Base-by-base conservation (phyloP, 2,113 vertebrate genomes). In the Tamias sibiricus region DNA sequence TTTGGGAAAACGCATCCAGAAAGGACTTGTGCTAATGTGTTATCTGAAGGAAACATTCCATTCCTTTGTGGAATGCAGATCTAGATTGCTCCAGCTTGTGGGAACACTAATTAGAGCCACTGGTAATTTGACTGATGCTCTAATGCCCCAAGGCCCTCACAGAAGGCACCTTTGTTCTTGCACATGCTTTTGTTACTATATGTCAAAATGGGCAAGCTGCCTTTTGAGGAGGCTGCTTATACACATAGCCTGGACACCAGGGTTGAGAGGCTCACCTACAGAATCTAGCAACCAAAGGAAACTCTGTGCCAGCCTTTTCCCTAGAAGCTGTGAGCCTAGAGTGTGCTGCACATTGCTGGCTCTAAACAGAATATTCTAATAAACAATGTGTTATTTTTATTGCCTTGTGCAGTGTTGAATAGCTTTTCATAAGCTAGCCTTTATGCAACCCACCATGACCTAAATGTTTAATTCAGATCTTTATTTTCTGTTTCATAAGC, bases 401-500 rank as follows among this genome's bases (percentile, higher is more conserved):
- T 87, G 87, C 92, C 77, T 71, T 83, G 22, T 91, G 64, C 37
- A 37, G 13, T 47, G n/a, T 2, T 88, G 40, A 96, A 95, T 91
- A 92, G 87, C 64, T 95, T 71, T 77, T 89, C 62, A 80, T 90
- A 92, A 96, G 42, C 35, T 91, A 74, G 77, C 69, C 96, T 96
- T 97, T 95, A 83, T 85, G 97, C 54, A 88, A 97, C 79, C 68
- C 11, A 92, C 72, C 49, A 44, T 80, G 96, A 95, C 90, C 90
- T 94, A 88, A 75, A 93, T 94, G 77, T 93, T 96, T 97, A 88
- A 98, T 95, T 96, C 62, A 88, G 90, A 80, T 90, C 81, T 95
- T 95, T 97, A 93, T 93, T 95, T 96, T 95, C 84, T 94, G 75
- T 97, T 97, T 97, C 90, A 97, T 95, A 97, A 95, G 87, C 74